phyloP scores from a whole-genome alignment of 2,113 vertebrate species.

The Oncorhynchus gorbuscha region DNA sequence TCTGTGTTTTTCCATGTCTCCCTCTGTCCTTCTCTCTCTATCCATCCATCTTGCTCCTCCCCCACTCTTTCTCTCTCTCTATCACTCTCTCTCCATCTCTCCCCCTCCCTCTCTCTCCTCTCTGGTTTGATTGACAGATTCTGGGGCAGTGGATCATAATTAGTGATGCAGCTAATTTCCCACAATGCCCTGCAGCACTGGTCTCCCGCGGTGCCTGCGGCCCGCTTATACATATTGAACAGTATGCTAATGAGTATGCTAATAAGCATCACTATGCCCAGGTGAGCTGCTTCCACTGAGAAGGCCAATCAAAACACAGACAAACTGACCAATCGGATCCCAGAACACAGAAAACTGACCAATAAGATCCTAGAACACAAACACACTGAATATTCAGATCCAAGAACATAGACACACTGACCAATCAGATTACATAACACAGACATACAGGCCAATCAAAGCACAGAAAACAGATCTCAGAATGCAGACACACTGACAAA shows the following conservation, averaged over 20 bases:
- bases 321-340: constrained; percentile 8
- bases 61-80: too few species aligned
- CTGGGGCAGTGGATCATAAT: constrained; percentile 73
- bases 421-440: too few species aligned
- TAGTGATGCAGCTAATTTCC: constrained; percentile 83
- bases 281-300: constrained; percentile 65
- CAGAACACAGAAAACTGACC: constrained; percentile 9
- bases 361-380: not conserved
- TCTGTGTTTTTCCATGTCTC: too few species aligned
- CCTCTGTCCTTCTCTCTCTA: too few species aligned
- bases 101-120: constrained; percentile 38
- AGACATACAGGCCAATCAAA: too few species aligned
- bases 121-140: constrained; percentile 71
- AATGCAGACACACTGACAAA: too few species aligned
- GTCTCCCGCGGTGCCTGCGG: constrained; percentile 65
- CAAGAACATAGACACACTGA: too few species aligned
- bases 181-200: constrained; percentile 80
- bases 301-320: constrained; percentile 57
- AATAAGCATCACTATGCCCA: constrained; percentile 55
- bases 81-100: too few species aligned
- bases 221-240: constrained; percentile 77
- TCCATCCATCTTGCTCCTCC: too few species aligned
- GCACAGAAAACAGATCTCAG: too few species aligned
- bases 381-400: too few species aligned
- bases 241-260: constrained; percentile 61